Base-by-base conservation (phyloP, 1,140 invertebrate species). In the Cataglyphis hispanica region DNA sequence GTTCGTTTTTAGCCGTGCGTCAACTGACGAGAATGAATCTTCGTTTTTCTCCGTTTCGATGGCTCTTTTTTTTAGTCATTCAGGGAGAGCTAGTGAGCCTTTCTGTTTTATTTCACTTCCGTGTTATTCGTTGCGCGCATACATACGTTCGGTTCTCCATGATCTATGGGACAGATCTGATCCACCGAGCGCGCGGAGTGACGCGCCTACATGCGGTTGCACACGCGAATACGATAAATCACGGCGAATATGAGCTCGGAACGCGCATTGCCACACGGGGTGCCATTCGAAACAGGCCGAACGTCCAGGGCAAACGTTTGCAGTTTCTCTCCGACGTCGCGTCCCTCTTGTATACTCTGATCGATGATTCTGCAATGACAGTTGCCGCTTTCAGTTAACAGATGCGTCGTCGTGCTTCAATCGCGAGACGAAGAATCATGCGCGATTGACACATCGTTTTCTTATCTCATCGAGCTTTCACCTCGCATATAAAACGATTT, bases 211-310 rank as follows among this genome's bases (percentile, higher is more conserved):
- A 63, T 84, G 78, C 64, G 86, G 85, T 66, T 60, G 84, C 86
- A 64, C 84, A 63, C 56, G 86, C 74, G 84, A 89, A 75, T 85
- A 80, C 88, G 80, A 91, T 91, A 91, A 88, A 90, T 91, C 90
- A 91, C 43, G 27, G 66, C 40, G 90, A 90, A 85, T 91, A 91
- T 91, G 86, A 91, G 84, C 70, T 89, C 69, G 88, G 64, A 86
- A 61, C 76, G 64, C 87, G 69, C 50, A 50, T 50, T 19, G 46
- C 46, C 46, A 46, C 63, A 72, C 58, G 70, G 84, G 70, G 31
- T 75, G 81, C 87, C 81, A 84, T 91, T 91, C 61, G 89, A 88
- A 91, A 91, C 88, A 88, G 90, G 72, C 88, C 70, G 87, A 91
- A 90, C 86, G 89, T 89, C 89, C 86, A 85, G 27, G 86, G 83